phyloP scores from a whole-genome alignment of 2,888 invertebrate genomes.

The Hofmannophila pseudospretella region DNA sequence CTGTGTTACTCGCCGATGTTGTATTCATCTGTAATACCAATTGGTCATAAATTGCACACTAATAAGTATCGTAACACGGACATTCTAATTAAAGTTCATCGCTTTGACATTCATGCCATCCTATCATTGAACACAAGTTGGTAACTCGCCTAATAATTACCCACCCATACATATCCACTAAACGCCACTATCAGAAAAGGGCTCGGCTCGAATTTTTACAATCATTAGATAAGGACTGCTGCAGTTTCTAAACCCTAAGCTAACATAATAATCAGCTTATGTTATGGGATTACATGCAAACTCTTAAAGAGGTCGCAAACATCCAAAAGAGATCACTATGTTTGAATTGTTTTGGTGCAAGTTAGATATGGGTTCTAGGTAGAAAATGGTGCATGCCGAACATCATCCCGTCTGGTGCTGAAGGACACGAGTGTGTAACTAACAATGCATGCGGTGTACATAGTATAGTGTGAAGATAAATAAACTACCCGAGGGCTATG shows the following conservation, averaged over 20 bases:
- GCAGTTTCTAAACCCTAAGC: constrained; percentile 50
- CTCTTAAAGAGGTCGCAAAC: constrained; percentile 46
- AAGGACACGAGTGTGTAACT: constrained; percentile 74
- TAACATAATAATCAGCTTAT: constrained; percentile 67
- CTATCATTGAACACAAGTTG: constrained; percentile 64
- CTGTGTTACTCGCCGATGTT: constrained; percentile 56
- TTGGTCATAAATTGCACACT: constrained; percentile 67
- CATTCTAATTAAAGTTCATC: constrained; percentile 76
- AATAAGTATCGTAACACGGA: constrained; percentile 70
- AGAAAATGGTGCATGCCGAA: constrained; percentile 74
- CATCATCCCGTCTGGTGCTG: constrained; percentile 62
- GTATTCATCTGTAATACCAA: constrained; percentile 45
- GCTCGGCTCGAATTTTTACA: constrained; percentile 60
- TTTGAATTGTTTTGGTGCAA: constrained; percentile 70
- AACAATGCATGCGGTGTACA: constrained; percentile 78
- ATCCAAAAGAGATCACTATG: constrained; percentile 42
- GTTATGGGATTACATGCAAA: constrained; percentile 46
- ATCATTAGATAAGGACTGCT: constrained; percentile 66
- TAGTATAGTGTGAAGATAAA: constrained; percentile 64
- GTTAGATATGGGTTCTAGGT: constrained; percentile 76
- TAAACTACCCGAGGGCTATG: constrained; percentile 60
- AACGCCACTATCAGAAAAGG: constrained; percentile 70
- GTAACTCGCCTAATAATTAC: constrained; percentile 68
- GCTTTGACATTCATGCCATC: constrained; percentile 77
- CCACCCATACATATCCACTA: constrained; percentile 61